phyloP scores from a whole-genome alignment of 2,888 invertebrate species.

The Drosophila fungiperda region DNA sequence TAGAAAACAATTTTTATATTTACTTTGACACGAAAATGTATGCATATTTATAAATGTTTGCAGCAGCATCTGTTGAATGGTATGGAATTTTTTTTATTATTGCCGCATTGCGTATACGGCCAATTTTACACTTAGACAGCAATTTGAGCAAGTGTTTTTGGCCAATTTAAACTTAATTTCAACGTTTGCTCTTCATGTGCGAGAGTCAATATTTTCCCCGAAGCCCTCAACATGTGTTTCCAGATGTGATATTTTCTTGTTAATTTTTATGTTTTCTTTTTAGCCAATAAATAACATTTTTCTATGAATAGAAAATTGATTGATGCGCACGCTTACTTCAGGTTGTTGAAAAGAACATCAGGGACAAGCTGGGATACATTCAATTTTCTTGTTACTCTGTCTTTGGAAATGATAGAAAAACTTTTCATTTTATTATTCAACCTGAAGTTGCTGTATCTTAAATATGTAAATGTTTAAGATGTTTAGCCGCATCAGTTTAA shows the following conservation, averaged over 20 bases:
- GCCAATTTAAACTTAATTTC: slow-evolving; percentile 60
- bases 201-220: slow-evolving; percentile 64
- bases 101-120: slow-evolving; percentile 66
- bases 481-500: neutral
- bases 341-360: slow-evolving; percentile 4
- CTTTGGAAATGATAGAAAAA: neutral
- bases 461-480: neutral
- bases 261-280: slow-evolving; percentile 22
- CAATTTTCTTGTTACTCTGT: slow-evolving; percentile 5
- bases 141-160: slow-evolving; percentile 31
- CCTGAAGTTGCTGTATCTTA: neutral
- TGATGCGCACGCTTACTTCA: slow-evolving; percentile 60
- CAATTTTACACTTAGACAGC: slow-evolving; percentile 52
- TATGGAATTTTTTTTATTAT: neutral
- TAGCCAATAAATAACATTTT: slow-evolving; percentile 72
- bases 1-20: neutral
- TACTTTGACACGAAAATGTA: neutral
- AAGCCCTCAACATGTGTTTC: slow-evolving; percentile 15
- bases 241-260: slow-evolving; percentile 19
- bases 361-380: slow-evolving; percentile 6
- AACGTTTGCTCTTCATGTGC: slow-evolving; percentile 30
- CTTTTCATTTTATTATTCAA: neutral
- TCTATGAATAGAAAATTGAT: slow-evolving; percentile 80
- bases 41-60: neutral
- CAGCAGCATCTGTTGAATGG: slow-evolving; percentile 7